Evolutionary conservation across 1,140 invertebrate genomes (phyloP).

Genomic region (Procambarus virginalis): DNA sequence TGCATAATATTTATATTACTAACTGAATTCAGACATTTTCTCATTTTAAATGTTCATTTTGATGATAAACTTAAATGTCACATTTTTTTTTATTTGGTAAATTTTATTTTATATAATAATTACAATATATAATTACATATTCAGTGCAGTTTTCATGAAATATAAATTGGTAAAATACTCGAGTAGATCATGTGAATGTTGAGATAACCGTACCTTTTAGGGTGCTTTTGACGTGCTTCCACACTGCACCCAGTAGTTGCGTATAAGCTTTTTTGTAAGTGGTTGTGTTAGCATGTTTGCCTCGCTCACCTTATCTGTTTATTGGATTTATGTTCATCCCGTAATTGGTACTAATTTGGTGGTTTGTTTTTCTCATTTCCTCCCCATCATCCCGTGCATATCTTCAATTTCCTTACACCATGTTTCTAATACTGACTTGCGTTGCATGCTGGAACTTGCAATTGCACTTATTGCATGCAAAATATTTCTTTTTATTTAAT

Average conservation of each 20-base stretch:
- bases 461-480: neutral
- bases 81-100: neutral
- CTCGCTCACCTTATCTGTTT: neutral
- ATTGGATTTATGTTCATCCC: constrained; percentile 33
- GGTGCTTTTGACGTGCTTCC: constrained; percentile 53
- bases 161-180: neutral
- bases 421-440: neutral
- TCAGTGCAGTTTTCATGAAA: neutral
- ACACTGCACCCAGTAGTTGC: constrained; percentile 47
- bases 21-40: neutral
- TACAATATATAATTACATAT: neutral
- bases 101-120: neutral
- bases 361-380: constrained; percentile 13
- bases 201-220: constrained; percentile 44
- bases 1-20: neutral
- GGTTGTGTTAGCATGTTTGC: constrained; percentile 31
- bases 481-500: neutral
- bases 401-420: neutral
- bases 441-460: too few relatives aligned
- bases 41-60: neutral
- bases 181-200: constrained; percentile 9
- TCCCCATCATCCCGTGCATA: neutral
- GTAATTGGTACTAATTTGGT: constrained; percentile 38
- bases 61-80: neutral
- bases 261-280: constrained; percentile 45